These are phyloP conservation scores for Collichthys lucidus DNA, from an alignment of 2,113 vertebrate species.

Conservation along the genomic window DNA sequence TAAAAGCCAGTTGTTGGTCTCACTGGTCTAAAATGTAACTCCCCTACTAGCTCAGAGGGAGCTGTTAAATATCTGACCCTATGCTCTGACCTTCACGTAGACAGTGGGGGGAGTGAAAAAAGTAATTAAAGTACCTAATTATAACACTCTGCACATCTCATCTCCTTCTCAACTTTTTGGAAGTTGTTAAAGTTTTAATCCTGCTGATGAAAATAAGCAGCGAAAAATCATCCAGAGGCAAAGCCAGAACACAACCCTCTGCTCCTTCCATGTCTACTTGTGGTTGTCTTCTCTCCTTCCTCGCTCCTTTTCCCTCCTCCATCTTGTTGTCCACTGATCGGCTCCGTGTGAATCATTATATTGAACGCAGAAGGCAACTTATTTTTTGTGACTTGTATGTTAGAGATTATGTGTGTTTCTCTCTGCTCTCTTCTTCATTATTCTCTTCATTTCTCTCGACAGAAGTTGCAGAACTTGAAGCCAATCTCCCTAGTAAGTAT, in stretches of 20 bases:
- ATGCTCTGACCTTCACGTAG: not conserved
- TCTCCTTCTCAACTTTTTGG: not conserved
- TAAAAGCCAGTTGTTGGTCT: not conserved
- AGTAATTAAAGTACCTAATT: not conserved
- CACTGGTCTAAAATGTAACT: not conserved
- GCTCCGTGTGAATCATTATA: not conserved
- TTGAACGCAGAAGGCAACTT: not conserved
- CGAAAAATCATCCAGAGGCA: conserved; percentile 26
- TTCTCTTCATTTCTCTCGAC: conserved; percentile 71
- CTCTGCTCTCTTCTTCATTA: not conserved
- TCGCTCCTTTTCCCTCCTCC: not conserved
- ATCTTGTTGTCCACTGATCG: not conserved
- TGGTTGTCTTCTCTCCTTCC: not conserved
- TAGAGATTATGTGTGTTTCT: not conserved
- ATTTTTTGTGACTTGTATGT: not conserved
- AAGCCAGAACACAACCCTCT: not conserved
- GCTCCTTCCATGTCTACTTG: not conserved
- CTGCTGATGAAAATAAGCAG: not conserved
- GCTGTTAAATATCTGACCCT: conserved; percentile 7
- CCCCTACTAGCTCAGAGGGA: not conserved
- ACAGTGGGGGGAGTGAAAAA: not conserved
- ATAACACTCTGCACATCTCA: not conserved
- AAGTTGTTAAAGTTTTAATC: not conserved
- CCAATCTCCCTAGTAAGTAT: conserved; percentile 97
- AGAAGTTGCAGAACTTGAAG: conserved; percentile 99